Evolutionary conservation across 2,113 vertebrate genomes (phyloP).

Genomic region (Neolamprologus sp.): DNA sequence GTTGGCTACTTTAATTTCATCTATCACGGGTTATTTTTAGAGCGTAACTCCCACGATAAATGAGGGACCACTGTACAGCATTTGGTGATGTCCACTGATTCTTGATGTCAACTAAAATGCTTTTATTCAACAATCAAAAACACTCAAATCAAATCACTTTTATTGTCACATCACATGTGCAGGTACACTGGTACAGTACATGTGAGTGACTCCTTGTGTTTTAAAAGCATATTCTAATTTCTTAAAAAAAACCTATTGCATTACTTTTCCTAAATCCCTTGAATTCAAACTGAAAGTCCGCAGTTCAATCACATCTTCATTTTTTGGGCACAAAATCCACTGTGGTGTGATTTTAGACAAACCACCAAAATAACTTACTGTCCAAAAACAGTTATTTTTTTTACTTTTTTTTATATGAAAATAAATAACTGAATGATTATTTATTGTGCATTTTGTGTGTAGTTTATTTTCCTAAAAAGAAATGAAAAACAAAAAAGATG

Average conservation of each 20-base stretch:
- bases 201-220: not conserved
- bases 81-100: not conserved
- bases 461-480: not conserved
- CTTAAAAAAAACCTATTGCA: not conserved
- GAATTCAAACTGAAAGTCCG: not conserved
- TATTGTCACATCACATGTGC: too few relatives aligned
- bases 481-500: not conserved
- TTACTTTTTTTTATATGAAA: not conserved
- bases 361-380: not conserved
- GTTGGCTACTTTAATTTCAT: not conserved
- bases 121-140: not conserved
- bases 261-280: not conserved
- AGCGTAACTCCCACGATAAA: rapidly evolving
- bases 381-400: not conserved
- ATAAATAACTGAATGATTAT: not conserved
- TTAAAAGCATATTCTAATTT: not conserved
- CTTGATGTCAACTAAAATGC: not conserved
- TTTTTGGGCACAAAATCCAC: not conserved
- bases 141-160: not conserved
- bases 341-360: not conserved
- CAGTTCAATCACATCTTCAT: not conserved
- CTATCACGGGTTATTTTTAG: not conserved
- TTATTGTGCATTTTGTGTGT: not conserved
- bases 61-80: rapidly evolving
- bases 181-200: too few relatives aligned